Percentiles rank a stretch among this genome's conserved stretches.
Conservation (phyloP, 2,113 vertebrate species). For the Megaleporinus macrocephalus region DNA sequence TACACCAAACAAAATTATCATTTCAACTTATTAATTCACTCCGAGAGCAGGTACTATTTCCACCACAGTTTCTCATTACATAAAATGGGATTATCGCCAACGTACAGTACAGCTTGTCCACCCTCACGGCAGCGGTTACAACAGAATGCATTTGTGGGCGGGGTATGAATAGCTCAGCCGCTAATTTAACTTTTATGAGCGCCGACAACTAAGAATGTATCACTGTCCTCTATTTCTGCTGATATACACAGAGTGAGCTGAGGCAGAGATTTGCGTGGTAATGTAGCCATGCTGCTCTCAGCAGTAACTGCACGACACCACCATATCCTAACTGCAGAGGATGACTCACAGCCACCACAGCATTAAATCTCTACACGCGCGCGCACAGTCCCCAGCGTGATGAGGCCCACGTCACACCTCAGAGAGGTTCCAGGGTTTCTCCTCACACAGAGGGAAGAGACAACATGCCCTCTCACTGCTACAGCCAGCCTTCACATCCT, state of each 20-base stretch:
- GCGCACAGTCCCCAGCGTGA: slow-evolving; percentile 11
- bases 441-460: slow-evolving; percentile 46
- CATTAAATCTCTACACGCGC: slow-evolving; percentile 43
- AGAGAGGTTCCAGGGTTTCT: slow-evolving; percentile 40
- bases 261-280: slow-evolving; percentile 35
- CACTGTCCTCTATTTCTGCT: slow-evolving; percentile 8
- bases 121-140: not conserved
- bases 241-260: slow-evolving; percentile 5
- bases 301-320: slow-evolving; percentile 45
- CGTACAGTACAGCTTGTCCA: not conserved
- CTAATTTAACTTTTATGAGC: slow-evolving; percentile 1
- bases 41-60: too few species aligned
- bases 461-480: slow-evolving; percentile 37
- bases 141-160: not conserved
- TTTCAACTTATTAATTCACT: too few species aligned
- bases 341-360: slow-evolving; percentile 56
- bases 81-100: too few species aligned
- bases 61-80: too few species aligned
- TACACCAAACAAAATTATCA: too few species aligned
- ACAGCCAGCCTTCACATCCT: slow-evolving; percentile 28
- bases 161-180: not conserved
- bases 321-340: slow-evolving; percentile 47
- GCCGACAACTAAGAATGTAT: not conserved
- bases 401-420: slow-evolving; percentile 41
- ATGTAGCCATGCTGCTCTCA: slow-evolving; percentile 33